Conservation (phyloP, 2,113 vertebrate species). For the Papio anubis region DNA sequence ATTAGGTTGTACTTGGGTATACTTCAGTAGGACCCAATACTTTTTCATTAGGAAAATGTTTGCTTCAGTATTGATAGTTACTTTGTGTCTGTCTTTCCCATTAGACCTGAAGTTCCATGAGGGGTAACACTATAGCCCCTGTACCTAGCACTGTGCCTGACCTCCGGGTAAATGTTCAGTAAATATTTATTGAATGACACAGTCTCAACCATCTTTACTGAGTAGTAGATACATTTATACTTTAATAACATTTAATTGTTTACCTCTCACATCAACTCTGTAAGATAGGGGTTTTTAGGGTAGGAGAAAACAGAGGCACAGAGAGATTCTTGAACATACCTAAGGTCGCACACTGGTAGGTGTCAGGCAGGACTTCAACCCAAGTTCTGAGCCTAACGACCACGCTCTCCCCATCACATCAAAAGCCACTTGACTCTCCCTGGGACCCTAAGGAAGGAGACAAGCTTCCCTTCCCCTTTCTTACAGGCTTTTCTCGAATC, state of each 20-base stretch:
- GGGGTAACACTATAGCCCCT: not conserved
- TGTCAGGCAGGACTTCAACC: not conserved
- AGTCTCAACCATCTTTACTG: not conserved
- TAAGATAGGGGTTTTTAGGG: not conserved
- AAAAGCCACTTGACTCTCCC: not conserved
- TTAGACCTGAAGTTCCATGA: not conserved
- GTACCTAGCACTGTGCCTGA: not conserved
- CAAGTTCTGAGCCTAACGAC: not conserved
- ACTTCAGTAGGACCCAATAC: not conserved
- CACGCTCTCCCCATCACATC: not conserved
- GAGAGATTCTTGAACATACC: not conserved
- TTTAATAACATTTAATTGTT: not conserved
- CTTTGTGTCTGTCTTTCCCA: not conserved
- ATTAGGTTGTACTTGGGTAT: not conserved
- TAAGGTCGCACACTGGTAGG: not conserved
- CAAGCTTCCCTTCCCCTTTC: too few species aligned
- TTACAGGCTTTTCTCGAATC: not conserved
- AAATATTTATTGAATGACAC: not conserved
- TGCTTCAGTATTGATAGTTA: not conserved
- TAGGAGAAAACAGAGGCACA: not conserved
- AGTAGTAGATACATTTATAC: not conserved
- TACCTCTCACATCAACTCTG: not conserved
- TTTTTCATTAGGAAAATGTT: slow-evolving; percentile 8
- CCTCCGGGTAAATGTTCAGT: not conserved
- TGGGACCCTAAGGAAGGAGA: not conserved